Evolutionary conservation across 2,113 vertebrate species (phyloP).

Genomic region (Aythya baeri): DNA sequence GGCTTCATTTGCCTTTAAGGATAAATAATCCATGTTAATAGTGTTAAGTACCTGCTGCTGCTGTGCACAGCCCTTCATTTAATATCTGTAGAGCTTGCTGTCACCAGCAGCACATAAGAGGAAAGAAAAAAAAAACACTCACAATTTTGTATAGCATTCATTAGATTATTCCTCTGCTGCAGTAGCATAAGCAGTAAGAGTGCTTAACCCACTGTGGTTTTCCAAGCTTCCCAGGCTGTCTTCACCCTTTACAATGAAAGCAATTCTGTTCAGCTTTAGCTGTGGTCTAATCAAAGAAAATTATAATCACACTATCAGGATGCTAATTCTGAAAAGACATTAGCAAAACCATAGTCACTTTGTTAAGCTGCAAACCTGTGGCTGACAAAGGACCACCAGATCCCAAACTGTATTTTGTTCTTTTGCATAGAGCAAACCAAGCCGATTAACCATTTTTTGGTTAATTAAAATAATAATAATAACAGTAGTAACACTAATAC

Average conservation of each 20-base stretch:
- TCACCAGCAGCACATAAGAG: not conserved
- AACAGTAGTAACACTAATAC: not conserved
- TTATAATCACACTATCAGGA: slow-evolving; percentile 41
- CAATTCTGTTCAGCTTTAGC: not conserved
- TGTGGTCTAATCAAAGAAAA: slow-evolving; percentile 65
- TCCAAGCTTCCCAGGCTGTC: slow-evolving; percentile 1
- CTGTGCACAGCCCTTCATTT: not conserved
- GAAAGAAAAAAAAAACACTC: slow-evolving; percentile 5
- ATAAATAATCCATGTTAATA: not conserved
- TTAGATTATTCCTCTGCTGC: slow-evolving; percentile 11
- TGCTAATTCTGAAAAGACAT: slow-evolving; percentile 60
- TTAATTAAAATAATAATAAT: not conserved
- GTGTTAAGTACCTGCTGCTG: slow-evolving; percentile 5
- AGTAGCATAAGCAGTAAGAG: not conserved
- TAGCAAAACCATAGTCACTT: slow-evolving; percentile 37
- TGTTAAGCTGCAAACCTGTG: slow-evolving; percentile 35
- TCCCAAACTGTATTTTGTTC: slow-evolving; percentile 3
- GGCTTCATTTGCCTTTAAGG: slow-evolving; percentile 6
- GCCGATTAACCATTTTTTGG: not conserved
- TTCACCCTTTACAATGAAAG: not conserved
- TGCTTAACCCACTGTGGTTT: slow-evolving; percentile 20
- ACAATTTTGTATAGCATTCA: not conserved
- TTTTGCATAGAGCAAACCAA: not conserved
- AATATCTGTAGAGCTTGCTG: slow-evolving; percentile 10
- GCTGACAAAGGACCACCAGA: not conserved